phyloP scores from a whole-genome alignment of 2,888 invertebrate genomes.

The Nasonia oneida region DNA sequence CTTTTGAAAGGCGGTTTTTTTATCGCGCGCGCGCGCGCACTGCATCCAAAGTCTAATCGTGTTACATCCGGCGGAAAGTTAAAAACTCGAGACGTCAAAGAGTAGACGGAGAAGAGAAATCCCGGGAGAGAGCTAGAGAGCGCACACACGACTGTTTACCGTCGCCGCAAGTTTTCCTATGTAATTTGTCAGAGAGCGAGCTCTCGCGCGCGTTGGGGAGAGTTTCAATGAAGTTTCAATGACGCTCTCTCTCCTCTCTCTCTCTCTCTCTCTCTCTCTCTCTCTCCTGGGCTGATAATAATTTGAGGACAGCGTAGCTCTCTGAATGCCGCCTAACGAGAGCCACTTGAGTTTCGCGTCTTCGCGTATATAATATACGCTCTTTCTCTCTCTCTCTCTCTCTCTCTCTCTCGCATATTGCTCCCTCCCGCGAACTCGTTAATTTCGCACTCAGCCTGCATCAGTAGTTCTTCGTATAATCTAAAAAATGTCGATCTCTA shows the following conservation, averaged over 20 bases:
- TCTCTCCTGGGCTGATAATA: constrained; percentile 50
- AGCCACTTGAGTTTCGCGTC: background rate
- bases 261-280: background rate
- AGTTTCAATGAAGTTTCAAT: constrained; percentile 67
- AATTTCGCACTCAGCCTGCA: background rate
- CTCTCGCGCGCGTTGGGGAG: background rate
- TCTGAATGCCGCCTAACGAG: constrained; percentile 66
- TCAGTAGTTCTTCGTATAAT: no score
- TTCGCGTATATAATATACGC: background rate
- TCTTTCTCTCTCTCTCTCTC: no score
- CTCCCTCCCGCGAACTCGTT: background rate
- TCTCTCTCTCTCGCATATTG: background rate
- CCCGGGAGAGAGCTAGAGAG: no score
- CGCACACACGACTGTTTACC: background rate
- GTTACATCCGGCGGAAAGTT: no score
- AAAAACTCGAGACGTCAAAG: no score
- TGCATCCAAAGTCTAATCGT: no score
- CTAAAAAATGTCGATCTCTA: no score
- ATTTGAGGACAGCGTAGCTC: constrained; percentile 61
- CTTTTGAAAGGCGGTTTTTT: no score
- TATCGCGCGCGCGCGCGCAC: no score
- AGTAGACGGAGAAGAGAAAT: no score
- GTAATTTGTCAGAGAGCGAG: background rate
- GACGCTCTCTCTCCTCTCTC: constrained; percentile 29
- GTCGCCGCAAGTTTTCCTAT: background rate